phyloP scores from a whole-genome alignment of 2,113 vertebrate species.

The Gopherus evgoodei region DNA sequence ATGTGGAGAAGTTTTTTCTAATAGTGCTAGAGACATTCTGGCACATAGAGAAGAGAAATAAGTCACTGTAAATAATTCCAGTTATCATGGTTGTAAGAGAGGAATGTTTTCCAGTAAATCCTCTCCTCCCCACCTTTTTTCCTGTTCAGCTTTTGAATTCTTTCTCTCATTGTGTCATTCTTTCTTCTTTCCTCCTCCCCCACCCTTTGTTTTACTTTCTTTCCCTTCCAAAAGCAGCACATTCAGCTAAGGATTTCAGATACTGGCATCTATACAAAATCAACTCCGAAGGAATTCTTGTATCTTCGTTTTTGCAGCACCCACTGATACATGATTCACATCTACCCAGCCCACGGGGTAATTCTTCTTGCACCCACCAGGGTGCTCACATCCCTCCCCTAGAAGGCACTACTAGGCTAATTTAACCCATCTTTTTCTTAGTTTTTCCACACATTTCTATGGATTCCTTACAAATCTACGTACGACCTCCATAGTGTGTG shows the following conservation, averaged over 20 bases:
- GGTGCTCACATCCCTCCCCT: not conserved
- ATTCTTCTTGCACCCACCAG: not conserved
- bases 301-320: not conserved
- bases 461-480: not conserved
- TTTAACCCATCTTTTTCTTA: not conserved
- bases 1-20: fast-evolving
- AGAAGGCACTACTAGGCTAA: not conserved
- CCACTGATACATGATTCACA: not conserved
- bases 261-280: not conserved
- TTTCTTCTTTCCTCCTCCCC: not conserved
- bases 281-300: not conserved
- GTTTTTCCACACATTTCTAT: not conserved
- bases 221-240: not conserved
- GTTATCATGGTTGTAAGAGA: not conserved
- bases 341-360: not conserved
- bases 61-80: not conserved
- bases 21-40: not conserved
- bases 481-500: not conserved
- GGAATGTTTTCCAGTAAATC: not conserved
- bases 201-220: not conserved
- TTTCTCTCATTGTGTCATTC: not conserved
- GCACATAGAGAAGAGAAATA: not conserved
- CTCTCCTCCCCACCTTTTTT: not conserved
- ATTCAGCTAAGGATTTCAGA: not conserved
- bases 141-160: not conserved